Base-by-base conservation (phyloP, 2,888 invertebrate genomes). In the Drosophila pseudotakahashii region DNA sequence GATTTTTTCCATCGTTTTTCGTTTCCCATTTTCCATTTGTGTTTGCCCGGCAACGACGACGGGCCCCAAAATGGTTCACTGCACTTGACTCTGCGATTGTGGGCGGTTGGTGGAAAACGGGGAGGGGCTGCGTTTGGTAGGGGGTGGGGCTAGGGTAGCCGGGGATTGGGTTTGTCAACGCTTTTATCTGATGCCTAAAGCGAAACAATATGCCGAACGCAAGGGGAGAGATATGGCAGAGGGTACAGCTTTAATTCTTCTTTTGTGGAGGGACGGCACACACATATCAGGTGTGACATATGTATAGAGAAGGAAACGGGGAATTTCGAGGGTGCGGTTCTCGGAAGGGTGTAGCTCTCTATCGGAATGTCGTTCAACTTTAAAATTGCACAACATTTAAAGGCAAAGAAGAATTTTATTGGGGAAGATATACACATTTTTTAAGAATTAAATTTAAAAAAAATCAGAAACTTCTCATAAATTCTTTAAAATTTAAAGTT, bases 61-160 rank as follows among this genome's bases (percentile, higher is more conserved):
- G 78, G 74, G 84, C 87, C 79, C 82, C 73, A 78, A 86, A 88
- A 88, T 88, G 83, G 89, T 84, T 84, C 87, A 86, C 72, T 88
- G 88, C 83, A 84, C 87, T 88, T 81, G 75, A 86, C 81, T 88
- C 83, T 68, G 69, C 34, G 16, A 39, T 16, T 34, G 55, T 42
- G 34, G 51, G 42, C 26, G 14, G 36, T 11, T 37, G 39, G 63
- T 52, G 36, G 14, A 19, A 30, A 30, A n/a, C 9, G 7, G 52
- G 39, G 54, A 14, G 9, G 36, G 45, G 61, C 30, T 60, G 61
- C 64, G 53, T 42, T 37, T 39, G 55, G 51, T 39, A 19, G 19
- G 3, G 3, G 19, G 26, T 26, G 6, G 26, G 26, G 26, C 5
- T 26, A 48, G 57, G 63, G 54, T 3, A 34, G 7, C 34, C 34